Base-by-base conservation (phyloP, 2,888 invertebrate species). In the Chamaedrilus cognettii region DNA sequence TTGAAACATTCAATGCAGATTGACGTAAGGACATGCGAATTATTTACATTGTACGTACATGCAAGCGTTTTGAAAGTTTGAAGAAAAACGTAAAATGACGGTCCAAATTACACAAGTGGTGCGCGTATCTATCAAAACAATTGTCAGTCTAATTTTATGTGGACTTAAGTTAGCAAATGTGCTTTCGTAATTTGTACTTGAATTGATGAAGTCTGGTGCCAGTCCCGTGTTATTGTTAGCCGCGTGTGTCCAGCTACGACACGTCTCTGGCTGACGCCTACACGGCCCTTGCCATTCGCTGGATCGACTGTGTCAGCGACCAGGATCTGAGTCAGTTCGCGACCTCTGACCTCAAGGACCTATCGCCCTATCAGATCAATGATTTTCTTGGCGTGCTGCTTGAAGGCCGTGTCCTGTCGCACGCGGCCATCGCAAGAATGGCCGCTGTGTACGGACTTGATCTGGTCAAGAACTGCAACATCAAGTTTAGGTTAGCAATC, bases 401-500 rank as follows among this genome's bases (percentile, higher is more conserved):
- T 2, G 88, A 89, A 62, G 72, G 85, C 74, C 80, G 85, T 0
- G 83, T 87, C 0, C 75, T 89, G 35, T 77, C 88, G 0, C 67
- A 89, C 1, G 82, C 84, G 1, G 90, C 88, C 75, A 80, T 91
- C 0, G 85, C 88, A 75, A 85, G 85, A 15, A 85, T 94, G 76
- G 88, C 90, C 50, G 80, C 85, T 0, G 81, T 87, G 0, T 94
- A 94, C 80, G 85, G 87, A 33, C 85, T 96, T 66, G 87, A 87
- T 62, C 79, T 80, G 0, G 87, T 87, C 3, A 88, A 88, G 75
- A 96, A 96, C 82, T 86, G 90, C 0, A 96, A 96, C 85, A 90
- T 96, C 60, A 87, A 82, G 67, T 85, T 86, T 75, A 83, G 85
- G 86, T 87, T 76, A 72, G 11, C n/a, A n/a, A n/a, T n/a, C n/a